Conservation (phyloP, 2,797 vertebrate species). For the Mormyrops attenuatus region DNA sequence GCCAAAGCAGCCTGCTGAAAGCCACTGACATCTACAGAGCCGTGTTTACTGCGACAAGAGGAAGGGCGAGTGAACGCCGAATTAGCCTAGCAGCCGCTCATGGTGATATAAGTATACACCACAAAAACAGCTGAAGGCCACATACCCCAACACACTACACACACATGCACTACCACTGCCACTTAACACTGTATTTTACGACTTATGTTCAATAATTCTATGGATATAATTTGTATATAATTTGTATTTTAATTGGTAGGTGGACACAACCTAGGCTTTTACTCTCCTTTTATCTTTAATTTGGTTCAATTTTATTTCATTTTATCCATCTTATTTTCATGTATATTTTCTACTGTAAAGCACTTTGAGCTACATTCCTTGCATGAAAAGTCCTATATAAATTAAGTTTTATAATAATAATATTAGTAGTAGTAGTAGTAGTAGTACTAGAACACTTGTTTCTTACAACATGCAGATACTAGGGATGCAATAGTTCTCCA, state of each 20-base stretch:
- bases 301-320: neutral
- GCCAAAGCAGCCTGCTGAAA: neutral
- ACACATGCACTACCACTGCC: neutral
- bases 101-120: neutral
- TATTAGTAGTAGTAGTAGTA: neutral
- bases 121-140: neutral
- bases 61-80: neutral
- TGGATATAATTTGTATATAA: neutral
- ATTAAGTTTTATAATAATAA: too few species aligned
- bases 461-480: neutral
- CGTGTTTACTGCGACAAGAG: neutral
- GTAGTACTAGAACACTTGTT: neutral
- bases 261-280: neutral
- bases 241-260: neutral
- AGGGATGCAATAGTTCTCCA: neutral
- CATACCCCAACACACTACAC: neutral
- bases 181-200: neutral
- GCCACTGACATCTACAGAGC: neutral
- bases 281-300: neutral
- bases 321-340: neutral
- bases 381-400: neutral
- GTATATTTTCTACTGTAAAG: neutral
- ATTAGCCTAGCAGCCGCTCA: neutral
- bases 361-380: neutral
- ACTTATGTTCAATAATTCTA: neutral